phyloP scores from a whole-genome alignment of 2,113 vertebrate genomes.

The Anarrhichthys ocellatus region DNA sequence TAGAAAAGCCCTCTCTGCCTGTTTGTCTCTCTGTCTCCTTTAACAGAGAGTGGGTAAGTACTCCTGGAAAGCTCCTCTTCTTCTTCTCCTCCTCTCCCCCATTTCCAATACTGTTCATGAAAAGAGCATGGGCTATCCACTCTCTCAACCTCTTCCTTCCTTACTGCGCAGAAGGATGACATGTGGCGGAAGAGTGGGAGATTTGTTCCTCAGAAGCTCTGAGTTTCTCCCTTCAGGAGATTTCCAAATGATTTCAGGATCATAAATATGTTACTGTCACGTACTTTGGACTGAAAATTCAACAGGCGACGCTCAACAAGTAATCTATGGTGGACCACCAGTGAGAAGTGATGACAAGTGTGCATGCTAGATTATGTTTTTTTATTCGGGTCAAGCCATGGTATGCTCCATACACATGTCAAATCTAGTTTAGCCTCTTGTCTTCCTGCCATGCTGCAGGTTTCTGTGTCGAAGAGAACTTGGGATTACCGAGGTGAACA shows the following conservation, averaged over 20 bases:
- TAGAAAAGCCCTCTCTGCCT: slow-evolving; percentile 48
- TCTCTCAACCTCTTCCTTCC: background rate
- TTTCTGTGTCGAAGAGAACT: slow-evolving; percentile 30
- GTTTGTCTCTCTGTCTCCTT: slow-evolving; percentile 60
- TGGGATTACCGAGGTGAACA: slow-evolving; percentile 62
- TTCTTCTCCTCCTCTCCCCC: background rate
- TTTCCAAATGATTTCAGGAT: background rate
- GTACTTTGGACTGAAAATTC: slow-evolving; percentile 5
- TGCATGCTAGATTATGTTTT: slow-evolving; percentile 27
- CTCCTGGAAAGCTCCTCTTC: slow-evolving; percentile 39
- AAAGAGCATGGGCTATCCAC: slow-evolving; percentile 1
- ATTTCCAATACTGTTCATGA: slow-evolving; percentile 5
- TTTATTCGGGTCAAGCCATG: slow-evolving; percentile 50
- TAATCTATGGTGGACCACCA: slow-evolving; percentile 61
- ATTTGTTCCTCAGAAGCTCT: background rate
- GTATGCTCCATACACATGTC: slow-evolving; percentile 61
- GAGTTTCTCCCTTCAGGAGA: background rate
- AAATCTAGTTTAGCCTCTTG: slow-evolving; percentile 65
- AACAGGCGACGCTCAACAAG: slow-evolving; percentile 19
- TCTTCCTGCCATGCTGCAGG: slow-evolving; percentile 27
- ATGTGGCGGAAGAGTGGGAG: slow-evolving; percentile 5
- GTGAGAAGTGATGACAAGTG: slow-evolving; percentile 61
- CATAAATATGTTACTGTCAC: background rate
- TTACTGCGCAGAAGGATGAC: background rate
- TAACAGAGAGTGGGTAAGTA: slow-evolving; percentile 47